Base-by-base conservation (phyloP, 2,888 invertebrate species). In the Epiblema foenella region DNA sequence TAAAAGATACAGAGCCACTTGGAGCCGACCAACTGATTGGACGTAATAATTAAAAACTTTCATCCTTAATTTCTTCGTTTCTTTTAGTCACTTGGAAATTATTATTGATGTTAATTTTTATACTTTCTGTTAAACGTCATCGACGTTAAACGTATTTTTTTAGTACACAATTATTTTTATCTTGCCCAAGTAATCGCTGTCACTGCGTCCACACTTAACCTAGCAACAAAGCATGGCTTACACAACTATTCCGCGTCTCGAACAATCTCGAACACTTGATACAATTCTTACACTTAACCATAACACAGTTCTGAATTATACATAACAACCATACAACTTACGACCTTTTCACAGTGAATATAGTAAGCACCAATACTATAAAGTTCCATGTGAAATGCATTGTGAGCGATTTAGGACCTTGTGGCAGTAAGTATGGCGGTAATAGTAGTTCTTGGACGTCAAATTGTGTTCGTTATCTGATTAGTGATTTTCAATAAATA, bases 241-340 rank as follows among this genome's bases (percentile, higher is more conserved):
- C 69, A 39, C 73, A 73, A 73, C 62, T 57, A 18, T 37, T 18
- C 51, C 60, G 59, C 59, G 15, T 15, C 63, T 64, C 58, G 72
- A 69, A 69, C 63, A 68, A 64, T 65, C 67, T 59, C 60, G 56
- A 68, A 63, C 54, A 58, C n/a, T 29, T 58, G 49, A 59, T 59
- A 65, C 65, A 20, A 39, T 68, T 69, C 57, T 49, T 20, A 20
- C 33, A 56, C 15, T 37, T 33, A 29, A 4, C 24, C 24, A 29
- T 10, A n/a, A n/a, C 20, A 24, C 8, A 10, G n/a, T n/a, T 46
- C 54, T 54, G 15, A 11, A 24, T 24, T 2, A n/a, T 12, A 46
- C 10, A 24, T 24, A 46, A 29, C 60, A n/a, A 46, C 42, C n/a
- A 24, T 17, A 24, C 42, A 18, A 12, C 24, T 15, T 59, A 42